These are phyloP conservation scores for Eriosoma lanigerum DNA, from an alignment of 1,140 invertebrate genomes.

Conservation along the genomic window DNA sequence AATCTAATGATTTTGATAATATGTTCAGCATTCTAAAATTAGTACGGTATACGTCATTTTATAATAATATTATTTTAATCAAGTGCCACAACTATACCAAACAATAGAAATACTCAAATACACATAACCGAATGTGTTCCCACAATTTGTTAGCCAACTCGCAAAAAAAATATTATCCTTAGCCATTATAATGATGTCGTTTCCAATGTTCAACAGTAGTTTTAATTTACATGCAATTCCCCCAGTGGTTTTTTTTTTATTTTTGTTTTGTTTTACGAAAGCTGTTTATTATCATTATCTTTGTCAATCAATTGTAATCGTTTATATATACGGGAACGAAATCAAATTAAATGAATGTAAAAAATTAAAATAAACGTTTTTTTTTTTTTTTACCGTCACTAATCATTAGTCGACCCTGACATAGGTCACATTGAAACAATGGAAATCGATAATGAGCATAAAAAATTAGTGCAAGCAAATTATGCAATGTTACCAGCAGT, in stretches of 20 bases:
- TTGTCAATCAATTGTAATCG: not conserved
- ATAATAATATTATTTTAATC: not conserved
- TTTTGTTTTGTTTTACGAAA: no score
- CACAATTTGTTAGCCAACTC: not conserved
- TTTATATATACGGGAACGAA: not conserved
- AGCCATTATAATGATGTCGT: no score
- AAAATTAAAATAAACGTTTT: not conserved
- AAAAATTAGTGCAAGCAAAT: slow-evolving; percentile 16
- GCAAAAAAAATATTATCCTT: no score
- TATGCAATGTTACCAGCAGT: not conserved
- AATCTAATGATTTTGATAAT: slow-evolving; percentile 1
- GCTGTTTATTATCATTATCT: not conserved
- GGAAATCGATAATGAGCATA: slow-evolving; percentile 27
- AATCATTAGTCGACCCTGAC: not conserved
- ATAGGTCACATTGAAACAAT: slow-evolving; percentile 36
- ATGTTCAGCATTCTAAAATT: slow-evolving; percentile 24
- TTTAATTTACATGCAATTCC: no score
- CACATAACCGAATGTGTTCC: no score
- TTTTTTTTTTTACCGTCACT: not conserved
- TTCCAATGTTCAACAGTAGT: no score
- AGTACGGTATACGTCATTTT: not conserved
- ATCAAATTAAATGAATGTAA: not conserved
- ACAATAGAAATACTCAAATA: not conserved
- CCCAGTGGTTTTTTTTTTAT: no score
- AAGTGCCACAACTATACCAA: not conserved